Base-by-base conservation (phyloP, 2,888 invertebrate genomes). In the Amphimallon solstitiale region DNA sequence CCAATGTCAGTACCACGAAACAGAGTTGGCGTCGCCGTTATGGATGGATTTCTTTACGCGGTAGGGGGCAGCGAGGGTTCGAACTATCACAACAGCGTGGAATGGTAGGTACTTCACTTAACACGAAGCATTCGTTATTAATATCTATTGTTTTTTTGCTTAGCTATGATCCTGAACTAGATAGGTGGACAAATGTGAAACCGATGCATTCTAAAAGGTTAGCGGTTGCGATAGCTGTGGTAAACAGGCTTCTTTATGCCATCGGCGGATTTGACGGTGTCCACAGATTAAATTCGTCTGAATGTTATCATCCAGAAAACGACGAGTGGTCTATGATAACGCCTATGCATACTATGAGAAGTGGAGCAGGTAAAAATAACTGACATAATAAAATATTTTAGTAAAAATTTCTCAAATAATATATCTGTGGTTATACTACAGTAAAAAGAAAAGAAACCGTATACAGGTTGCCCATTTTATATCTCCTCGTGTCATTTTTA, bases 281-380 rank as follows among this genome's bases (percentile, higher is more conserved):
- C 12, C 85, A 91, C 23, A 86, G 96, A 34, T 86, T 95, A 65
- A 86, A 86, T 72, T 90, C 92, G 35, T 93, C 90, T 0, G 97
- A 97, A 84, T 94, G 95, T 82, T 97, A 96, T 82, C 94, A 96
- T 81, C 96, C 97, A 0, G 97, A 97, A 83, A 92, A 93, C 79
- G 90, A 96, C 79, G 89, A 90, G 74, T 97, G 97, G 97, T 90
- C 88, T 0, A 88, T 90, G 78, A 88, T 95, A 68, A 87, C 92
- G 12, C 84, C 93, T 0, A 93, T 96, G 92, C 85, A 87, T 66
- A 87, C 88, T 23, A 88, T 90, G 4, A 85, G 96, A 66, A 94
- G 94, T 79, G 96, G 96, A 21, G 93, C 95, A 68, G 95, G 93
- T 91, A 78, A 73, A 71, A 73, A 14, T n/a, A n/a, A n/a, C n/a